Conservation (phyloP, 2,113 vertebrate species). For the Mungos mungo region DNA sequence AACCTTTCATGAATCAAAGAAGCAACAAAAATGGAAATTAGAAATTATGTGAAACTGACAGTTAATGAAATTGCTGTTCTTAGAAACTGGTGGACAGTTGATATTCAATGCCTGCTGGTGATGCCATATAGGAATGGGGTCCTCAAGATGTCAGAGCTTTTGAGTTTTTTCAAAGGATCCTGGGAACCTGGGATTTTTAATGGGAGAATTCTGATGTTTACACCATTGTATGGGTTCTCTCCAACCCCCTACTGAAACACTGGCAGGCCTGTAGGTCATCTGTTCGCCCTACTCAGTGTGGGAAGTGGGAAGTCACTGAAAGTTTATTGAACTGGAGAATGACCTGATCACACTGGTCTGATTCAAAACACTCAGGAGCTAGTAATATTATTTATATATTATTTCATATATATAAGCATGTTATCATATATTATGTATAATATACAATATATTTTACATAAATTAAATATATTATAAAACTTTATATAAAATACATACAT, state of each 20-base stretch:
- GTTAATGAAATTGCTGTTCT: not conserved
- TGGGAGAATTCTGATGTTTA: not conserved
- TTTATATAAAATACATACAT: not conserved
- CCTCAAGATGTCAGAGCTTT: not conserved
- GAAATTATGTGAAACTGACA: not conserved
- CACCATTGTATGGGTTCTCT: not conserved
- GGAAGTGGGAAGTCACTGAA: not conserved
- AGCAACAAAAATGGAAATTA: not conserved
- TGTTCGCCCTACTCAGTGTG: not conserved
- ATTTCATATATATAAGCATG: not conserved
- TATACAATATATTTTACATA: not conserved
- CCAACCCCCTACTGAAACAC: rapidly evolving
- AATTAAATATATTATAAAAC: not conserved
- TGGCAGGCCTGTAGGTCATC: not conserved
- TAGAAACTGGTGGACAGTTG: not conserved
- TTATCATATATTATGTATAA: not conserved
- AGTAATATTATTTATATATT: not conserved
- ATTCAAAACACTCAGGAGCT: not conserved
- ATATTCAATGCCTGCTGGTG: not conserved
- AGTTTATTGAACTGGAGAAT: not conserved
- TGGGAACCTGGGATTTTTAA: not conserved
- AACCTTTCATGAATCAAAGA: not conserved
- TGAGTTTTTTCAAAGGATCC: not conserved
- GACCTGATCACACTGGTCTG: not conserved
- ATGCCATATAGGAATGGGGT: not conserved